phyloP scores from a whole-genome alignment of 2,113 vertebrate species.

The Geococcyx californianus region DNA sequence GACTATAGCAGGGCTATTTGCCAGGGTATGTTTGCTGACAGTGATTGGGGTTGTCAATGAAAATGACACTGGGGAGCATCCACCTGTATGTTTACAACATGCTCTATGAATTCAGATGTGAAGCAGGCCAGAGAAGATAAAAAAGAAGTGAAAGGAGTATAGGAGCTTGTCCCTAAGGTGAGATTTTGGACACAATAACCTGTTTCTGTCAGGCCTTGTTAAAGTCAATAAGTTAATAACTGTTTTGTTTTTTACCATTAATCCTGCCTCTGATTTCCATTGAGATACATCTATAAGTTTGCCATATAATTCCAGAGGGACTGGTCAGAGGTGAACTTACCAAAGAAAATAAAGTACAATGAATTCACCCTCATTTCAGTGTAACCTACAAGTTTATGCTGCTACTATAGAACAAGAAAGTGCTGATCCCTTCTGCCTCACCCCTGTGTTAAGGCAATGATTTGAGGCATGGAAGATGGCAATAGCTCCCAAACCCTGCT shows the following conservation, averaged over 20 bases:
- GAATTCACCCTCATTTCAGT: background rate
- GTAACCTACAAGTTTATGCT: background rate
- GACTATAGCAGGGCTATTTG: background rate
- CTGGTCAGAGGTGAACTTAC: background rate
- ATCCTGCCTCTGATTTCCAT: background rate
- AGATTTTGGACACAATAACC: background rate
- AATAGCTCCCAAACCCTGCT: background rate
- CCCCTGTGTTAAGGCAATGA: too few species aligned
- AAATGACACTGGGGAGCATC: rapidly evolving
- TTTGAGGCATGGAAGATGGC: background rate
- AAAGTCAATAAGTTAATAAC: background rate
- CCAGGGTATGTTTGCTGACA: background rate
- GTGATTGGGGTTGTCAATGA: background rate
- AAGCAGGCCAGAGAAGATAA: background rate
- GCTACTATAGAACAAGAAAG: background rate
- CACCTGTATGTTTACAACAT: background rate
- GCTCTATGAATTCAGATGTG: background rate
- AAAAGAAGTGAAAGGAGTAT: background rate
- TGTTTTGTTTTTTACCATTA: background rate
- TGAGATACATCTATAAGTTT: background rate
- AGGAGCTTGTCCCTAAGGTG: background rate
- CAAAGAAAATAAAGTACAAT: background rate
- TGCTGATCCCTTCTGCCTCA: rapidly evolving
- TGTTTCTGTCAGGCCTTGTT: constrained; percentile 12
- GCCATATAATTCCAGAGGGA: background rate